A percentile compares a stretch with the other conserved stretches of the same genome.
Conservation (phyloP, 2,113 vertebrate genomes). For the Micronisus gabar region DNA sequence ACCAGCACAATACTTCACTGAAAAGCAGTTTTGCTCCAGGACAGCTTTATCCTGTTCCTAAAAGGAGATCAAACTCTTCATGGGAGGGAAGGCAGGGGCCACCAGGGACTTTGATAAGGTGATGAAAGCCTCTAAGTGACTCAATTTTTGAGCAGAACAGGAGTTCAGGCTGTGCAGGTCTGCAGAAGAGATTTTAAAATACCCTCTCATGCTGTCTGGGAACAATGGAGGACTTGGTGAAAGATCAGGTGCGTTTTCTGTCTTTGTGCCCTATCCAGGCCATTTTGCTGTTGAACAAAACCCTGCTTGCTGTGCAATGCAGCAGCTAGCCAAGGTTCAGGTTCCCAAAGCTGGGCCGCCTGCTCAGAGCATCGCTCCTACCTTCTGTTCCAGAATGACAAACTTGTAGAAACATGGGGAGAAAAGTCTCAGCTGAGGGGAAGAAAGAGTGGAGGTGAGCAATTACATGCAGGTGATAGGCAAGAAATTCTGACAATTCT, state of each 20-base stretch:
- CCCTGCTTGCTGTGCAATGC: background rate
- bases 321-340: background rate
- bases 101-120: conserved; percentile 13
- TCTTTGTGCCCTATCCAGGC: background rate
- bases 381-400: background rate
- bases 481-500: background rate
- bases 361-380: background rate
- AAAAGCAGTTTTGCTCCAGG: conserved; percentile 30
- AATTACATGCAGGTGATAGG: background rate
- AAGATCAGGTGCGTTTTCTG: background rate
- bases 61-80: conserved; percentile 24
- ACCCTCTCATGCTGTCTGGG: conserved; percentile 9
- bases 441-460: background rate
- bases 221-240: conserved; percentile 4
- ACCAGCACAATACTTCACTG: background rate
- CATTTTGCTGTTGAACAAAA: background rate
- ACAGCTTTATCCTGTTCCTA: conserved; percentile 13
- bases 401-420: background rate
- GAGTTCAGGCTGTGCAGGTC: conserved; percentile 4
- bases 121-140: background rate
- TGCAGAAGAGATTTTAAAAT: conserved; percentile 17
- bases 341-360: background rate
- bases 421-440: background rate
- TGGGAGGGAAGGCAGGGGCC: background rate
- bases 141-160: background rate